Evolutionary conservation across 2,113 vertebrate genomes (phyloP), one percentile per base, ranked within the genome.

Genomic region (Asarcornis scutulata): DNA sequence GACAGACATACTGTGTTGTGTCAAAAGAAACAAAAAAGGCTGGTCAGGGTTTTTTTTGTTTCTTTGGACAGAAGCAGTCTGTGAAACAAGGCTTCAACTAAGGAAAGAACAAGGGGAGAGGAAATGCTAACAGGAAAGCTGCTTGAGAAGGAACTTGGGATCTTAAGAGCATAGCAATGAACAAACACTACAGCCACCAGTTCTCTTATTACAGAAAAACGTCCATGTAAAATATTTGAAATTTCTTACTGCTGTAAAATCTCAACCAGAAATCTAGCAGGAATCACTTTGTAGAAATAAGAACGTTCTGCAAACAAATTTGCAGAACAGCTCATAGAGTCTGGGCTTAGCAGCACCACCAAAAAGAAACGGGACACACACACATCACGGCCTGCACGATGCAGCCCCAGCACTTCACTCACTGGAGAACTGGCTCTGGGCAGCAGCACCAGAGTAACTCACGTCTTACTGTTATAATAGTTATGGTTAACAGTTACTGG

Each of bases 1-100:
- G 94, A 71, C 95, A 93, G 80, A 93, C 95, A 68, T 32, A 84
- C 89, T 92, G 91, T 74, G 88, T 36, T 69, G 78, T 96, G 91
- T 94, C 95, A 94, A 96, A 96, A 87, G 94, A 75, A 97, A 94
- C 58, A 90, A 86, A 88, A 46, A 83, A 42, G 21, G 78, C 80
- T 90, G 85, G 48, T 73, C 34, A n/a, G 79, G 55, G n/a, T 6
- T 73, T 4, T 3, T 38, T 89, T 95, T 94, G 86, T 52, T 87
- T 62, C 74, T 92, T 83, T 60, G 83, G 91, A 94, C 80, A 92
- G 64, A 90, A 91, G 89, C 92, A 88, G 89, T 17, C 73, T 68
- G 88, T 78, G 96, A 88, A 94, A 95, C 83, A 94, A 94, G 52
- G 77, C 62, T 93, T 91, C 78, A 94, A 74, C 78, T 17, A 42